Evolutionary conservation across 2,113 vertebrate species (phyloP).

Genomic region (Tonatia bakeri): DNA sequence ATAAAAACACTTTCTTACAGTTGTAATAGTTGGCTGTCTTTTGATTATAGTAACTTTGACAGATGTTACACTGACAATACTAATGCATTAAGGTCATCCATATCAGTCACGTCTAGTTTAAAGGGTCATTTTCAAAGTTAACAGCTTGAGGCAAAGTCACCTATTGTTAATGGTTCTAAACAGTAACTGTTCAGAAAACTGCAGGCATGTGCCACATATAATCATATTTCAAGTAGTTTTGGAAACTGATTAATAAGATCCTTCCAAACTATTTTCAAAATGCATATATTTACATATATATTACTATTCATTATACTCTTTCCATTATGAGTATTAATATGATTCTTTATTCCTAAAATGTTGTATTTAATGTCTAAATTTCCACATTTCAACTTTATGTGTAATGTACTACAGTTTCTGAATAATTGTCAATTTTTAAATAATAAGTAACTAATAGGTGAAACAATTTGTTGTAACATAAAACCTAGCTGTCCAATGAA

Average conservation of each 20-base stretch:
- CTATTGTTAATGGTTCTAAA: background rate
- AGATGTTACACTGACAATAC: background rate
- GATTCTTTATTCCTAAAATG: background rate
- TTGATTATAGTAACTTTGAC: conserved; percentile 29
- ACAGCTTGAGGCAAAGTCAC: background rate
- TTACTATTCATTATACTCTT: background rate
- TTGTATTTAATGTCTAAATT: background rate
- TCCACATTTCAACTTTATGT: background rate
- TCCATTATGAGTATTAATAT: background rate
- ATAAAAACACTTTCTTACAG: background rate
- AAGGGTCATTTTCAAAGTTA: conserved; percentile 61
- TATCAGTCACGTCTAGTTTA: conserved; percentile 31
- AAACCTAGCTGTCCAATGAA: background rate
- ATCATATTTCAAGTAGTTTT: background rate
- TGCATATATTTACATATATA: background rate
- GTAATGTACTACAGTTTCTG: background rate
- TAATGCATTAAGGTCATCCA: background rate
- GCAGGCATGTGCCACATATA: background rate
- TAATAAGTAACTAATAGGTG: background rate
- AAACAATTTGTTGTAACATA: background rate
- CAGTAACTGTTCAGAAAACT: conserved; percentile 32
- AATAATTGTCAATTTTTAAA: background rate
- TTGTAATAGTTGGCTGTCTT: background rate
- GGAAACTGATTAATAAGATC: background rate
- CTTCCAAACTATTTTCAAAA: background rate